A percentile compares a stretch with the other conserved stretches of the same genome.
Evolutionary conservation across 2,888 invertebrate species (phyloP).

Genomic region (Phaedon cochleariae): DNA sequence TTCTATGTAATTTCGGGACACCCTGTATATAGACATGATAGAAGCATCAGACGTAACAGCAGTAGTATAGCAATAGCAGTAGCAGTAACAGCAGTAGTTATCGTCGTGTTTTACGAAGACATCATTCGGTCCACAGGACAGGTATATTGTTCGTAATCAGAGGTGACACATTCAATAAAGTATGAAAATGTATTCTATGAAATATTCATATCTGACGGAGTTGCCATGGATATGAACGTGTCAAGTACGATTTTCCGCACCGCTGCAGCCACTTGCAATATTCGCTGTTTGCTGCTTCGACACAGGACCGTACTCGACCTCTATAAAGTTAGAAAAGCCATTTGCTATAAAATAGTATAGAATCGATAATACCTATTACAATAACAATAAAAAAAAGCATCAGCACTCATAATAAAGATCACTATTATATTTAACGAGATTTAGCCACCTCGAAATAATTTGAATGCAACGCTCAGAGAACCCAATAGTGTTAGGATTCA

Average conservation of each 20-base stretch:
- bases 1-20: too few species aligned
- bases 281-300: constrained; percentile 37
- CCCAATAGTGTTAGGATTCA: too few species aligned
- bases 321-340: too few species aligned
- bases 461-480: too few species aligned
- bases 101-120: constrained; percentile 48
- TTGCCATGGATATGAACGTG: constrained; percentile 62
- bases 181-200: constrained; percentile 65
- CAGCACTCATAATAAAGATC: too few species aligned
- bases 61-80: background rate
- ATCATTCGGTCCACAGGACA: constrained; percentile 50
- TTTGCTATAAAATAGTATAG: too few species aligned
- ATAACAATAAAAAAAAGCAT: too few species aligned
- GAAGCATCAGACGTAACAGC: background rate
- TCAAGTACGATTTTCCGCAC: constrained; percentile 62
- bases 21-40: too few species aligned
- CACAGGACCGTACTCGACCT: constrained; percentile 25
- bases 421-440: too few species aligned
- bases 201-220: constrained; percentile 63
- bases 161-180: constrained; percentile 65
- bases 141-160: constrained; percentile 64
- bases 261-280: constrained; percentile 57
- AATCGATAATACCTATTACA: too few species aligned
- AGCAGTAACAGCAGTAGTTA: constrained; percentile 40
- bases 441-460: too few species aligned